Conservation (phyloP, 2,888 invertebrate species). For the Ashinkailepas kermadecensis region DNA sequence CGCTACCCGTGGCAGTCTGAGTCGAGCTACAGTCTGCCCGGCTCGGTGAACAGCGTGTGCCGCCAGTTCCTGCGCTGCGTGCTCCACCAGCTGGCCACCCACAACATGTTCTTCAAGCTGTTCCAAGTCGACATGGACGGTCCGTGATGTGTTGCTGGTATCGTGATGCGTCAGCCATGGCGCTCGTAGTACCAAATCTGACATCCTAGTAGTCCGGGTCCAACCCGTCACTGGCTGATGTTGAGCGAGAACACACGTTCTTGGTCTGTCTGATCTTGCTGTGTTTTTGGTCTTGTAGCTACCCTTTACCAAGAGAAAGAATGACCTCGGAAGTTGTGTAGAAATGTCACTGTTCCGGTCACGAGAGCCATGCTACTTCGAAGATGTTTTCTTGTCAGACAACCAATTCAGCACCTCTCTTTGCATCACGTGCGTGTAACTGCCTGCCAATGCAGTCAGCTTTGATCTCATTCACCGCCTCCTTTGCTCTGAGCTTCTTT, state of each 20-base stretch:
- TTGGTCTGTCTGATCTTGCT: too few relatives aligned
- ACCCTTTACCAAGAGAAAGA: too few relatives aligned
- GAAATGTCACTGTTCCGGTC: too few relatives aligned
- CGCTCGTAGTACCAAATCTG: too few relatives aligned
- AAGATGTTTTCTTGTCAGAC: too few relatives aligned
- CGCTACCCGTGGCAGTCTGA: constrained; percentile 85
- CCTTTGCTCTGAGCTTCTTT: not conserved
- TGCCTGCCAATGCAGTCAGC: constrained; percentile 24
- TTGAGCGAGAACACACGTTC: too few relatives aligned
- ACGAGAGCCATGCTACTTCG: too few relatives aligned
- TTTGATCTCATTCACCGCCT: not conserved
- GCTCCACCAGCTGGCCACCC: constrained; percentile 91
- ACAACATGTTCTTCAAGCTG: constrained; percentile 92
- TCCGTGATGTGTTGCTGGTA: constrained; percentile 40
- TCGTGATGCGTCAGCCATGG: too few relatives aligned
- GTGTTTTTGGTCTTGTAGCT: too few relatives aligned
- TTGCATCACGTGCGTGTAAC: constrained; percentile 25
- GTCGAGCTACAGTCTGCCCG: constrained; percentile 79
- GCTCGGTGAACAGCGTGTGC: constrained; percentile 90
- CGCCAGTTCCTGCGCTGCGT: constrained; percentile 91
- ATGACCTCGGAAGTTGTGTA: too few relatives aligned
- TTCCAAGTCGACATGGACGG: constrained; percentile 83
- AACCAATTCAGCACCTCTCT: not conserved
- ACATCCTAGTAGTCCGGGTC: too few relatives aligned
- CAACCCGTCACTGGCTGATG: too few relatives aligned